Evolutionary conservation across 1,140 invertebrate genomes (phyloP), one percentile per base, ranked within the genome.

Genomic region (Aphaenogaster rudis): DNA sequence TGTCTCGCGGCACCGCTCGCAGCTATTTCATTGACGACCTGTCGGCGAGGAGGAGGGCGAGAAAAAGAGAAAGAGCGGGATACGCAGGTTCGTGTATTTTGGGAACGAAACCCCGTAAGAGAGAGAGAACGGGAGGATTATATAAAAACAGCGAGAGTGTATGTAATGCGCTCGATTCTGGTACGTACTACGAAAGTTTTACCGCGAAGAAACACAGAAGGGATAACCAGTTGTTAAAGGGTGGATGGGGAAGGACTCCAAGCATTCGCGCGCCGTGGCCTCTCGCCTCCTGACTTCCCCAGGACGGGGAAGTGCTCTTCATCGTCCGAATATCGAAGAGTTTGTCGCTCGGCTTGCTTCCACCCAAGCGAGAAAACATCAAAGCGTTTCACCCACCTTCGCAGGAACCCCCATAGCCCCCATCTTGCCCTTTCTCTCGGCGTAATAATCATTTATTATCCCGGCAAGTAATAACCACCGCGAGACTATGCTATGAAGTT

Each of bases 371-470:
- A 91, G 93, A 93, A 91, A 88, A 95, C 94, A 95, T 95, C 95
- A 95, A 95, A 95, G 94, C 88, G 90, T 91, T 64, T 76, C 66
- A 80, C 81, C 90, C 36, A 76, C 61, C 88, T 69, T 59, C 63
- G 59, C 33, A 50, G 54, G 71, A 82, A 39, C 50, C 57, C 48
- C 81, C 63, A 21, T 69, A 64, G 57, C 69, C 11, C 8, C 8
- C 52, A 15, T 45, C n/a, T 13, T 42, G 71, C 57, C 17, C 13
- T 66, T 88, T 64, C 33, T 71, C 36, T 57, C 81, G 72, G 88
- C 91, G 87, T 95, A 94, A 95, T 95, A 93, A 95, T 95, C 94
- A 95, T 95, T 95, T 95, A 95, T 95, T 95, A 95, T 94, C 92
- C 82, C 87, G 57, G 36, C 89, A 72, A 91, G 88, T 92, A 94